Evolutionary conservation across 1,140 invertebrate species (phyloP).

Genomic region (Argopecten irradians): DNA sequence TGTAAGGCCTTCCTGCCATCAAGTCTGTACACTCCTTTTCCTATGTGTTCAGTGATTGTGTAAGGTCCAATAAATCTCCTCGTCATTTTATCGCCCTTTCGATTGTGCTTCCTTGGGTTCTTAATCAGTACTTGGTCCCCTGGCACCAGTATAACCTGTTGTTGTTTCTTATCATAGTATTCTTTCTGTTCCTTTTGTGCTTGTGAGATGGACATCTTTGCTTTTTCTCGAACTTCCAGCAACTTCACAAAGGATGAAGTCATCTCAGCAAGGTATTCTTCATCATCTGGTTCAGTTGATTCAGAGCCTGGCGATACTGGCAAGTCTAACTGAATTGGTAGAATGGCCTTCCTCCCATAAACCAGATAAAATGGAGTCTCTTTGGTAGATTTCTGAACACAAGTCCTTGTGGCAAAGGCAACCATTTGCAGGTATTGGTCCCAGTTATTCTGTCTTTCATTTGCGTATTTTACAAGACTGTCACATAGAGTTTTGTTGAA

Average conservation of each 20-base stretch:
- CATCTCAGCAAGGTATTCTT: neutral
- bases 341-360: neutral
- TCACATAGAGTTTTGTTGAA: slow-evolving; percentile 31
- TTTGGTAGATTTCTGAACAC: slow-evolving; percentile 38
- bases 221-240: neutral
- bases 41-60: neutral
- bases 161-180: slow-evolving; percentile 35
- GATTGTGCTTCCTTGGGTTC: slow-evolving; percentile 29
- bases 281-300: neutral
- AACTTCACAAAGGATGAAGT: slow-evolving; percentile 28
- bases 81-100: slow-evolving; percentile 31
- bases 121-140: slow-evolving; percentile 30
- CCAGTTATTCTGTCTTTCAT: slow-evolving; percentile 37
- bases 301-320: neutral
- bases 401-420: slow-evolving; percentile 43
- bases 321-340: neutral
- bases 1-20: slow-evolving; percentile 19
- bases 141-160: neutral
- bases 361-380: slow-evolving; percentile 32
- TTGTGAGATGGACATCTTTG: slow-evolving; percentile 1
- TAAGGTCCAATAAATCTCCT: slow-evolving; percentile 26
- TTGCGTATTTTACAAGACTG: slow-evolving; percentile 34
- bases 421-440: slow-evolving; percentile 39
- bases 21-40: slow-evolving; percentile 33
- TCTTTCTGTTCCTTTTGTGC: slow-evolving; percentile 14